A percentile compares a stretch with the other conserved stretches of the same genome.
Conservation (phyloP, 1,140 invertebrate species). For the Drosophila takahashii region DNA sequence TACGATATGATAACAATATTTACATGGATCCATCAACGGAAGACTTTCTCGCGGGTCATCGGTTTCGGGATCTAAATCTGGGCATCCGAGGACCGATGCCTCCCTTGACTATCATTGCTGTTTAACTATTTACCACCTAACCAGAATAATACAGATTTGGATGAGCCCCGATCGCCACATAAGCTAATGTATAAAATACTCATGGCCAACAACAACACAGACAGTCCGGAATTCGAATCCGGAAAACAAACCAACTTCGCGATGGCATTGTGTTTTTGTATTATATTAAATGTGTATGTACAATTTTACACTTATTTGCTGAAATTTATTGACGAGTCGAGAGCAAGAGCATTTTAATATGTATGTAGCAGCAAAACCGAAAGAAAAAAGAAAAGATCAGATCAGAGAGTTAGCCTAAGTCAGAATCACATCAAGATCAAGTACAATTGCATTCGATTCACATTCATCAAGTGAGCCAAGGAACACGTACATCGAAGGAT, state of each 20-base stretch:
- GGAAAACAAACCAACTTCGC: conserved; percentile 17
- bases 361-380: conserved; percentile 19
- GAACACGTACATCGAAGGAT: conserved; percentile 69
- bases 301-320: conserved; percentile 76
- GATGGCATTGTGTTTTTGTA: conserved; percentile 55
- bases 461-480: conserved; percentile 36
- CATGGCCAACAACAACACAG: conserved; percentile 34
- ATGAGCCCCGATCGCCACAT: conserved; percentile 30
- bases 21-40: conserved; percentile 50
- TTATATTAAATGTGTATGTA: conserved; percentile 63
- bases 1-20: conserved; percentile 55
- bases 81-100: conserved; percentile 12
- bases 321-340: conserved; percentile 60
- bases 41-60: conserved; percentile 49
- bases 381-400: conserved; percentile 4
- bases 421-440: conserved; percentile 26
- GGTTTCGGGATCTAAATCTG: background rate
- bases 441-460: conserved; percentile 54
- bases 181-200: conserved; percentile 65
- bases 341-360: conserved; percentile 61
- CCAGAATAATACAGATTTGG: conserved; percentile 31
- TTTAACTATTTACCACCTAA: conserved; percentile 64
- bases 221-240: conserved; percentile 5
- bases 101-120: conserved; percentile 58
- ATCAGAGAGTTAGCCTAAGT: conserved; percentile 53